These are phyloP conservation scores for Emydura subglobosa DNA, from an alignment of 2,113 vertebrate species.

Conservation along the genomic window DNA sequence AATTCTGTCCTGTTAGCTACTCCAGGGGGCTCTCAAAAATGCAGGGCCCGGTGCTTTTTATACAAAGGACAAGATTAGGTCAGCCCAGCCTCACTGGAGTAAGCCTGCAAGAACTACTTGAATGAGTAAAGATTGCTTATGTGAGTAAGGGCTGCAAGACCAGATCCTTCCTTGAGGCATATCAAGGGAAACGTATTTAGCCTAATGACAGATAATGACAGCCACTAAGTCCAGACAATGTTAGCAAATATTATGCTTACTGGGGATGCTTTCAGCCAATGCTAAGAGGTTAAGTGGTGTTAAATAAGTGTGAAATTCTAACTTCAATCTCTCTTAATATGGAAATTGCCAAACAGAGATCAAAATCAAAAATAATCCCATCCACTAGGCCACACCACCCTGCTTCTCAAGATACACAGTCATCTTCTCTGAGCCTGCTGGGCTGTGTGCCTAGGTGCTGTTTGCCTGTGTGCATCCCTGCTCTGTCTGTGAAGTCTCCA, in stretches of 20 bases:
- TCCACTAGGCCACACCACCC: neutral
- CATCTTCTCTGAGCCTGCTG: neutral
- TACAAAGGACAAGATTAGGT: neutral
- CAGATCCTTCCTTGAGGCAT: neutral
- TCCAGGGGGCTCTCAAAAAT: neutral
- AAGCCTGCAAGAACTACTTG: neutral
- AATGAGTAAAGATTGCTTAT: neutral
- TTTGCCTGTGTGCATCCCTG: neutral
- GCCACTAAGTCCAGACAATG: neutral
- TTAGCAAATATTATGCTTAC: neutral
- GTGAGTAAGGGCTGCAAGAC: neutral
- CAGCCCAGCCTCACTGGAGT: no score
- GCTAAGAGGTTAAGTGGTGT: neutral
- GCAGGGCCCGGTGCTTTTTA: neutral
- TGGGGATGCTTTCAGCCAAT: neutral
- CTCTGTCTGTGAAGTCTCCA: neutral
- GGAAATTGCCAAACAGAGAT: neutral
- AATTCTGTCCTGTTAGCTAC: neutral
- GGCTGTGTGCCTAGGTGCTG: neutral
- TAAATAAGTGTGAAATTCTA: neutral
- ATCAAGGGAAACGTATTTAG: neutral
- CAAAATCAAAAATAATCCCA: neutral
- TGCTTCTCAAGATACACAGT: neutral
- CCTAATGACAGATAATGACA: neutral
- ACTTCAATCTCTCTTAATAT: neutral